Evolutionary conservation across 2,797 vertebrate genomes (phyloP).

Genomic region (Lateolabrax maculatus): DNA sequence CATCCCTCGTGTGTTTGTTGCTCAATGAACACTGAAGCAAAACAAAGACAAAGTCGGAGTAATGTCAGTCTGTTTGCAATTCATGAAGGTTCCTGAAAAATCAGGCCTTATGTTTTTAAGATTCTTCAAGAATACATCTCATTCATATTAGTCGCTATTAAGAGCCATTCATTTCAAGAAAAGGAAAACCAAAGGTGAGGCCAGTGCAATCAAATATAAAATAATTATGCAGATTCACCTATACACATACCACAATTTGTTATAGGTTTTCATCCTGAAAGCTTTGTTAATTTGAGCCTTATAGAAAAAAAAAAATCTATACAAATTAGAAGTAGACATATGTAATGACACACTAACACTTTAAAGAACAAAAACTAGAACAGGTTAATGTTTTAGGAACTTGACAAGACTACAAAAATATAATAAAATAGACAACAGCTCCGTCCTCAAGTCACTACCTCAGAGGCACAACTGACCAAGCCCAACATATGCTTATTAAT

Average conservation of each 20-base stretch:
- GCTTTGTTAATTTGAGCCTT: not conserved
- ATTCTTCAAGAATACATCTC: not conserved
- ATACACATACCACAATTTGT: too few relatives aligned
- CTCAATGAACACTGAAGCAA: conserved; percentile 41
- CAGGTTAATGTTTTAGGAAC: not conserved
- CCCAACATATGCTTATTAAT: not conserved
- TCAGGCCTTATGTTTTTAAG: not conserved
- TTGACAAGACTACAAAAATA: not conserved
- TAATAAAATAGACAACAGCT: not conserved
- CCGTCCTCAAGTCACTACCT: not conserved
- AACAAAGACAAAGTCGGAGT: conserved; percentile 27
- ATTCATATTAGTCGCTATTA: not conserved
- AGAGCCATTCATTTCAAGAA: not conserved
- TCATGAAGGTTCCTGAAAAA: conserved; percentile 17
- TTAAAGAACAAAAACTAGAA: not conserved
- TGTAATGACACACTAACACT: not conserved
- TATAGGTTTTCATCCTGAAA: too few relatives aligned
- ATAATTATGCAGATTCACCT: not conserved
- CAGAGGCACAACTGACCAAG: not conserved
- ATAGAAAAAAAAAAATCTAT: not conserved
- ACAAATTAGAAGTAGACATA: not conserved
- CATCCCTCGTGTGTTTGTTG: conserved; percentile 47
- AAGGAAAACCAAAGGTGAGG: not conserved
- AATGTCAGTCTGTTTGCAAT: not conserved
- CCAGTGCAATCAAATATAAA: not conserved